These are phyloP conservation scores for Papilio polytes DNA, from an alignment of 1,140 invertebrate species.

Conservation along the genomic window DNA sequence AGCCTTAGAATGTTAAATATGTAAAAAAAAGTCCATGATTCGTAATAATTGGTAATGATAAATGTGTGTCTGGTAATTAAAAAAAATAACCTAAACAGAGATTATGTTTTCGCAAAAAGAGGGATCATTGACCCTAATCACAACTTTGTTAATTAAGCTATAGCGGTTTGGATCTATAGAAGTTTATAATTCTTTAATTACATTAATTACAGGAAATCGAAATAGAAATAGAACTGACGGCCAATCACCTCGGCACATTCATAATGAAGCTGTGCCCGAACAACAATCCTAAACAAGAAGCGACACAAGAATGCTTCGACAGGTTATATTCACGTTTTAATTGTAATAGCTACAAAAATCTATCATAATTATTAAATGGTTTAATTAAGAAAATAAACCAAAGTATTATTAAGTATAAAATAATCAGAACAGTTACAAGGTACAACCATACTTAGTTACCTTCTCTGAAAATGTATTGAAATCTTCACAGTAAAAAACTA, in stretches of 20 bases:
- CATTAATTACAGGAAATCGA: constrained; percentile 88
- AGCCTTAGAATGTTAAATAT: too few relatives aligned
- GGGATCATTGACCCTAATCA: not conserved
- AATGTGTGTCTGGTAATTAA: not conserved
- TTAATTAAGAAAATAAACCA: too few relatives aligned
- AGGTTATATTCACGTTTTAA: constrained; percentile 76
- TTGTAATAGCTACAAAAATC: not conserved
- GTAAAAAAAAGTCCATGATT: too few relatives aligned
- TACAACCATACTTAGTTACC: too few relatives aligned
- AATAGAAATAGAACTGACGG: constrained; percentile 94
- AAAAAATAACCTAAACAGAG: not conserved
- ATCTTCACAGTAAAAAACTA: too few relatives aligned
- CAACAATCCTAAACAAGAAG: constrained; percentile 90
- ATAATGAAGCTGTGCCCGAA: constrained; percentile 93
- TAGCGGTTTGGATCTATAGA: not conserved
- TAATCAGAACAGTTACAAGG: too few relatives aligned
- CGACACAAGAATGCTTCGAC: constrained; percentile 92
- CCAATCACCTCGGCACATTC: constrained; percentile 95
- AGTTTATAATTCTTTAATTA: not conserved
- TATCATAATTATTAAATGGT: not conserved
- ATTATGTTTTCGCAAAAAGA: not conserved
- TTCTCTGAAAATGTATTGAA: too few relatives aligned
- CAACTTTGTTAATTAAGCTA: not conserved
- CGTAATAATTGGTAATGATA: too few relatives aligned
- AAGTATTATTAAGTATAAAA: too few relatives aligned